Evolutionary conservation across 2,113 vertebrate species (phyloP).

Genomic region (Hemicordylus capensis): DNA sequence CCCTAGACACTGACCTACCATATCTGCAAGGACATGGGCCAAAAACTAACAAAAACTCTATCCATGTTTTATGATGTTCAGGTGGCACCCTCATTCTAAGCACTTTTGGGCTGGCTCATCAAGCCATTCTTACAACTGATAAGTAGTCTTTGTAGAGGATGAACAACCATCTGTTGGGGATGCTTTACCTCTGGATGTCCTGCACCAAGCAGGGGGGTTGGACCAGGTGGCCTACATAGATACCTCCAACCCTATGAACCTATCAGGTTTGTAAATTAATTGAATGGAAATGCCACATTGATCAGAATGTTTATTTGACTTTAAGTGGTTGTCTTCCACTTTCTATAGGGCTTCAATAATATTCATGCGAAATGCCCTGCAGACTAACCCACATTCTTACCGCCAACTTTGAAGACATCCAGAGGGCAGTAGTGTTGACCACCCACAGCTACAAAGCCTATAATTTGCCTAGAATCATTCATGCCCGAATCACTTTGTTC

Average conservation of each 20-base stretch:
- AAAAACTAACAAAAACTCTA: not conserved
- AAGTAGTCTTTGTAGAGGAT: not conserved
- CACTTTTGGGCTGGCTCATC: not conserved
- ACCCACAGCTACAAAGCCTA: not conserved
- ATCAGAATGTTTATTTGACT: not conserved
- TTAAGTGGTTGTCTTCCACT: not conserved
- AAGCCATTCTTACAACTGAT: not conserved
- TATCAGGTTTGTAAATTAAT: not conserved
- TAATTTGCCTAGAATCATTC: rapidly evolving
- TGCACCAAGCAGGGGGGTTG: no score
- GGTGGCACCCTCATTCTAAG: not conserved
- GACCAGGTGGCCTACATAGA: no score
- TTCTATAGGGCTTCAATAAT: not conserved
- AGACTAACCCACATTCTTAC: not conserved
- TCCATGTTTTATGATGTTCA: not conserved
- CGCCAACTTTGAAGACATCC: not conserved
- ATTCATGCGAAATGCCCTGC: not conserved
- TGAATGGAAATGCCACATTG: not conserved
- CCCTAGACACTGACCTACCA: not conserved
- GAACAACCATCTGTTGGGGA: no score
- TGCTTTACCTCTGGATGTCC: no score
- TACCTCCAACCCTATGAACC: no score
- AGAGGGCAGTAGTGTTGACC: not conserved
- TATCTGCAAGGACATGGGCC: not conserved
- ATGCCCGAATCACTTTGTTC: not conserved